Base-by-base conservation (phyloP, 2,888 invertebrate species). In the Hydrotaea diabolus region DNA sequence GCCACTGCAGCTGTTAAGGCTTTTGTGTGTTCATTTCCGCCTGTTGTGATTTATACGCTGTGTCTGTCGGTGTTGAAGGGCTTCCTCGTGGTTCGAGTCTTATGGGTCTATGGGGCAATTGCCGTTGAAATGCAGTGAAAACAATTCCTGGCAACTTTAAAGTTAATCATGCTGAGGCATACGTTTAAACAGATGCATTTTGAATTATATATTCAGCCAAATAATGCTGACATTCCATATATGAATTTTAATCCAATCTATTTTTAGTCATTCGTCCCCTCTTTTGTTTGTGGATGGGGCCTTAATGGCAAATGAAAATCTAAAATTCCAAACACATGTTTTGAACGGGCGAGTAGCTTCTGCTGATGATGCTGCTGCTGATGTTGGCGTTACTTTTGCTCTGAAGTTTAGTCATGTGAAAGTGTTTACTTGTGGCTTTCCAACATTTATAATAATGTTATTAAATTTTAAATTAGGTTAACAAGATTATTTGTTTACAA, bases 401-500 rank as follows among this genome's bases (percentile, higher is more conserved):
- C 43, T 15, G 43, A 3, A 39, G 66, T 26, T 71, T 26, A 71
- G 23, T 71, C 71, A 71, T 71, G 71, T 31, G 71, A 21, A 71
- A 71, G 71, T 71, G 31, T 31, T 31, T 31, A 31, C 31, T 31
- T 31, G 31, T 31, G 72, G 72, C 53, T 71, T 23, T 23, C 49
- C 71, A 49, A 71, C 71, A 71, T 49, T 71, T 26, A 72, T 72
- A 72, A 72, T 72, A 72, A 72, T 49, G 72, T 72, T 72, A 55
- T 72, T 72, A 72, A 72, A 72, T 55, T 72, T 72, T 72, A 72
- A 72, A 72, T 72, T 72, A 36, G 72, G 53, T 55, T 72, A 72
- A 55, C 55, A 72, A 72, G 55, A 72, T 72, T 55, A 72, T 72
- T 72, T 72, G 72, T 69, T 69, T 69, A 23, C 46, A 69, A 36